A percentile compares a stretch with the other conserved stretches of the same genome.
Conservation (phyloP, 2,113 vertebrate genomes). For the Clarias batrachus region DNA sequence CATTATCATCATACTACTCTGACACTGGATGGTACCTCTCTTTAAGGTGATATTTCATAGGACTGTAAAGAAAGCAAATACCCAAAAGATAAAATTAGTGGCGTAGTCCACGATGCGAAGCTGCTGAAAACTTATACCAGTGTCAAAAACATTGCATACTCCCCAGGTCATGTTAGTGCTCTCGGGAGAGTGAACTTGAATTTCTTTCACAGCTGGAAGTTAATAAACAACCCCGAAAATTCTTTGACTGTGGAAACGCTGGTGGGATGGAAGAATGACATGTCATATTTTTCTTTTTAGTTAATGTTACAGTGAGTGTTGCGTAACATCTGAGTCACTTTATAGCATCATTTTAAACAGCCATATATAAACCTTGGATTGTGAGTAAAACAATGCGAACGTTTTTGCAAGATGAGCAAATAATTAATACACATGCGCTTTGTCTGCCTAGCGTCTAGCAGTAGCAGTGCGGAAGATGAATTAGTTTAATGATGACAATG, state of each 20-base stretch:
- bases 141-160: background rate
- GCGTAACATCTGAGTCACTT: background rate
- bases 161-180: background rate
- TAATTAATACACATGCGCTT: no score
- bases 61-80: no score
- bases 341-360: background rate
- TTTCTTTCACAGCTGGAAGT: background rate
- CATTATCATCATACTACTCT: constrained; percentile 58
- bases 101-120: background rate
- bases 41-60: background rate
- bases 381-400: no score
- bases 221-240: background rate
- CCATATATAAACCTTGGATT: no score
- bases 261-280: background rate
- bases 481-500: no score
- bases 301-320: background rate
- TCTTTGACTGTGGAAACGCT: background rate
- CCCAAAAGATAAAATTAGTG: no score
- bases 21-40: background rate
- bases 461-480: no score
- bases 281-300: background rate
- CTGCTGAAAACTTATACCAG: background rate
- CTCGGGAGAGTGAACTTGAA: background rate
- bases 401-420: no score
- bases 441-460: no score